Percentiles rank a stretch among this genome's conserved stretches.
These are phyloP conservation scores for Ceyx cyanopectus DNA, from an alignment of 2,113 vertebrate species.

Conservation along the genomic window DNA sequence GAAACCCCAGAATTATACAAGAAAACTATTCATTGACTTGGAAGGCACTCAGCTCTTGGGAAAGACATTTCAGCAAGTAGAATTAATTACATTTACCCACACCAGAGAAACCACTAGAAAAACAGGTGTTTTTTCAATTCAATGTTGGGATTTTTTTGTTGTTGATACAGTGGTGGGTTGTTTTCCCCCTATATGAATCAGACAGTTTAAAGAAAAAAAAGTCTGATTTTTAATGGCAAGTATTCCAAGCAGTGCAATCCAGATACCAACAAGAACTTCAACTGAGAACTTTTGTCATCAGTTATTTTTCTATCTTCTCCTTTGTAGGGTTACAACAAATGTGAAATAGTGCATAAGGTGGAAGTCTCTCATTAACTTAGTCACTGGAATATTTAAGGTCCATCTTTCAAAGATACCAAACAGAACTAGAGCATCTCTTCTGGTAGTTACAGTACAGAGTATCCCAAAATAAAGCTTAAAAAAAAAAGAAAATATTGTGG, in stretches of 20 bases:
- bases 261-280: not conserved
- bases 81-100: not conserved
- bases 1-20: not conserved
- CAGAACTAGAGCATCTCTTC: not conserved
- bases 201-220: not conserved
- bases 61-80: not conserved
- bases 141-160: not conserved
- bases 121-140: not conserved
- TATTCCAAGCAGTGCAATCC: not conserved
- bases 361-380: not conserved
- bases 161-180: not conserved
- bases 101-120: not conserved
- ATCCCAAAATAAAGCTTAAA: not conserved
- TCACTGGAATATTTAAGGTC: not conserved
- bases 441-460: not conserved
- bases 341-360: not conserved
- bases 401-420: not conserved
- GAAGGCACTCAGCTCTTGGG: not conserved
- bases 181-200: accelerated
- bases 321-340: not conserved
- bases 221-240: not conserved
- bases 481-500: not conserved
- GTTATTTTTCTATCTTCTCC: not conserved
- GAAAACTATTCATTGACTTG: not conserved
- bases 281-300: not conserved